phyloP scores from a whole-genome alignment of 1,140 invertebrate genomes.

The Wasmannia auropunctata region DNA sequence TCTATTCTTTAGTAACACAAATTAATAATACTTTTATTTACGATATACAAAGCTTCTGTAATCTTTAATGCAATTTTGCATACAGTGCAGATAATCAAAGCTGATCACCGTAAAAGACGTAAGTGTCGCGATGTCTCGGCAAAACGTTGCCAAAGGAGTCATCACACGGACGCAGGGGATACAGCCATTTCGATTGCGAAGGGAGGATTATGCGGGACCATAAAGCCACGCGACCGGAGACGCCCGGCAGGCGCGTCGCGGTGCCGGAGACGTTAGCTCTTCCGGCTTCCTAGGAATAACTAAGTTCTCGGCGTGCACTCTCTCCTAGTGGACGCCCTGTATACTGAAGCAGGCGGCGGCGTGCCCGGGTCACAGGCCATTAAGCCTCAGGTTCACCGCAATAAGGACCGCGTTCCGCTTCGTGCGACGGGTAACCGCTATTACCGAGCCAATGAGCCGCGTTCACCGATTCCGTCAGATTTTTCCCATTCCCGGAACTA shows the following conservation, averaged over 20 bases:
- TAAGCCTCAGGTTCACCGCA: conserved; percentile 80
- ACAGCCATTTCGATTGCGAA: conserved; percentile 44
- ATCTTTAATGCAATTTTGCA: not conserved
- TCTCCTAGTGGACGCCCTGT: conserved; percentile 21
- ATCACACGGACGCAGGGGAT: conserved; percentile 32
- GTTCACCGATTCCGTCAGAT: conserved; percentile 77
- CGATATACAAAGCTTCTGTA: not conserved
- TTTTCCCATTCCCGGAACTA: conserved; percentile 77
- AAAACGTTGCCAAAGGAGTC: conserved; percentile 33
- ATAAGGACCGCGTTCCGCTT: conserved; percentile 80
- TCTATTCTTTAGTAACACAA: not conserved
- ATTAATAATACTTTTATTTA: not conserved
- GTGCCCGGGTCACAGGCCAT: conserved; percentile 81
- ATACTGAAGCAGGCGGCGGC: conserved; percentile 18
- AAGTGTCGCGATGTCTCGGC: conserved; percentile 25
- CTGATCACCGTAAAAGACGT: not conserved
- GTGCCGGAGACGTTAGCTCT: conserved; percentile 80
- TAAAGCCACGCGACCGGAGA: conserved; percentile 84
- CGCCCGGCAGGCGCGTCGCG: conserved; percentile 81
- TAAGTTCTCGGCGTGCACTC: conserved; percentile 74
- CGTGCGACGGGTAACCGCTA: conserved; percentile 83
- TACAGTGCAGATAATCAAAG: conserved; percentile 10
- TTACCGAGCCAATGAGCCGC: conserved; percentile 83
- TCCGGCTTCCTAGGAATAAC: conserved; percentile 80
- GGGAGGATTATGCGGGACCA: conserved; percentile 75